Base-by-base conservation (phyloP, 2,113 vertebrate genomes). In the Aphyosemion australe region DNA sequence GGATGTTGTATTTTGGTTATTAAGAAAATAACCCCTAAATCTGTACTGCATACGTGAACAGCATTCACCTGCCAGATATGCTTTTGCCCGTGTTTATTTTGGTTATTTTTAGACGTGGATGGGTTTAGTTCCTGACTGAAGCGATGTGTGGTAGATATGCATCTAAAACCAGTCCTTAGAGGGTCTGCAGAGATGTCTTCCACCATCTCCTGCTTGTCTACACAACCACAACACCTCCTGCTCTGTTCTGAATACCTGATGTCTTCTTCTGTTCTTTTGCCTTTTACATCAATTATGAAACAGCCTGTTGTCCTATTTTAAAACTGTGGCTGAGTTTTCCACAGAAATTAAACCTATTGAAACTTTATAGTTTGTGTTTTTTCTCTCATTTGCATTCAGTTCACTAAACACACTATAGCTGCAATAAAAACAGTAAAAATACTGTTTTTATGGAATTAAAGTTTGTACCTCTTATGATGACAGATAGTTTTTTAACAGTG, bases 321-420 rank as follows among this genome's bases (percentile, higher is more conserved):
- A 60, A 70, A 51, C 74, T 1, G 39, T 65, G 54, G 78, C 64
- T 69, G 61, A 31, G 39, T 80, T 76, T 79, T 86, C 61, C 76
- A 81, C 26, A 66, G 46, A 80, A 82, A 79, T 84, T 78, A 85
- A 82, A 69, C 13, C 0, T 11, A 59, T 76, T 16, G 66, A 78
- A 74, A 52, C 75, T 61, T 64, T 52, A 60, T 21, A 43, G 5
- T 43, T 15, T 63, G 34, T 52, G 2, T 60, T 11, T 61, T 19
- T 51, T 54, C 59, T 13, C 15, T 16, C 48, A 8, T 65, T 12
- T 7, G 34, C 26, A 37, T 37, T 8, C 34, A 37, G 6, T 5
- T 7, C 9, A 5, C 34, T 37, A 37, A 7, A 37, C 34, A 10
- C 9, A 37, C 34, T 7, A 37, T 37, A 37, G 6, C 34, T 37